These are phyloP conservation scores for Cichlasoma orientale DNA, from an alignment of 2,797 vertebrate species.

Conservation along the genomic window DNA sequence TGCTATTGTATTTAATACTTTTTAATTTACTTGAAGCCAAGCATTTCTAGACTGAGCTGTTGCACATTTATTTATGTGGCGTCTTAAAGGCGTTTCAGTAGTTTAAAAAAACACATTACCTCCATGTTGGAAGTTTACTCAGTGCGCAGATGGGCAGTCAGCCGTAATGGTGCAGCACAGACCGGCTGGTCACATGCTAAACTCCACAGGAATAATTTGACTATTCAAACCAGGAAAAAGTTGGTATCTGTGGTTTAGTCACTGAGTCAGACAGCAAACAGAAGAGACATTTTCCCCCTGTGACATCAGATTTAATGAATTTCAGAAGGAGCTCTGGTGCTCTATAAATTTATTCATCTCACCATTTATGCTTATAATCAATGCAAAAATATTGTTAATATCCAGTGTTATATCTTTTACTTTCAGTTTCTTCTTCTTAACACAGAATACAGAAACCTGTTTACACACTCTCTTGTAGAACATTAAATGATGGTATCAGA, in stretches of 20 bases:
- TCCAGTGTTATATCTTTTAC: background rate
- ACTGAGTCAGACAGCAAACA: background rate
- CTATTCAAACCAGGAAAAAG: slow-evolving; percentile 64
- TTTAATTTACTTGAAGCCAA: no score
- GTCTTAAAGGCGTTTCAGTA: background rate
- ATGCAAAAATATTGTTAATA: background rate
- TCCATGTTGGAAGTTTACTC: background rate
- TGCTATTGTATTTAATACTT: no score
- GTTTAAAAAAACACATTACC: background rate
- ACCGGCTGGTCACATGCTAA: background rate
- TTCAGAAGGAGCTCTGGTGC: background rate
- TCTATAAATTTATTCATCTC: background rate
- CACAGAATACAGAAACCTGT: background rate
- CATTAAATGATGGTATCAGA: background rate
- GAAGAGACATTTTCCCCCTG: background rate
- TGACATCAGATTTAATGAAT: background rate
- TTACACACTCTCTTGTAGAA: background rate
- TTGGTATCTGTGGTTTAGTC: slow-evolving; percentile 4
- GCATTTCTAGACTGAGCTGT: background rate
- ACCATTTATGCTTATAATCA: background rate
- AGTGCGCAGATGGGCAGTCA: background rate
- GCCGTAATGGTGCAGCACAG: background rate
- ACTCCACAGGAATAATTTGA: slow-evolving; percentile 41
- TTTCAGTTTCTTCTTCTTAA: background rate
- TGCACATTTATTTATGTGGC: background rate